Conservation (phyloP, 2,797 vertebrate species). For the Poecilia picta region DNA sequence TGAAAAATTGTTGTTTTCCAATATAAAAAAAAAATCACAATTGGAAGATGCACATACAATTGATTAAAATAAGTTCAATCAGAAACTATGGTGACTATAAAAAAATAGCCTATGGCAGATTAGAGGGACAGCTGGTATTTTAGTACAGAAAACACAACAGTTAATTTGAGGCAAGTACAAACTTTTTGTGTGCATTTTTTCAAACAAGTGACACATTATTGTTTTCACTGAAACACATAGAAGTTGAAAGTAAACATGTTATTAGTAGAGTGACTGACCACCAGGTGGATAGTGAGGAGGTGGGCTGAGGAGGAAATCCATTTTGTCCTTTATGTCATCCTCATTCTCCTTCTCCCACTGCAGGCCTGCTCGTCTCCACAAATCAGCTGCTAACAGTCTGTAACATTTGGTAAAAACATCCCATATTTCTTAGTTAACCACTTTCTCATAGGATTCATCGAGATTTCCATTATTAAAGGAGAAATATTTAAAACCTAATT, state of each 20-base stretch:
- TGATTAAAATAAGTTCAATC: not conserved
- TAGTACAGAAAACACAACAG: not conserved
- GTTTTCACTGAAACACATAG: not conserved
- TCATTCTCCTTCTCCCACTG: slow-evolving; percentile 98
- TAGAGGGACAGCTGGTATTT: not conserved
- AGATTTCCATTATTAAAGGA: not conserved
- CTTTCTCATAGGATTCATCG: slow-evolving; percentile 1
- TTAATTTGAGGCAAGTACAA: no score
- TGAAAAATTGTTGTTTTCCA: not conserved
- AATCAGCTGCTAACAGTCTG: slow-evolving; percentile 83
- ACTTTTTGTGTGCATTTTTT: not conserved
- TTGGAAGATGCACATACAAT: not conserved
- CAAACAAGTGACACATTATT: not conserved
- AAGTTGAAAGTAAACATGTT: not conserved
- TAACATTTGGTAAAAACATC: slow-evolving; percentile 6
- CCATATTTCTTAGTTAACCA: not conserved
- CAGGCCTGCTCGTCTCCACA: slow-evolving; percentile 89
- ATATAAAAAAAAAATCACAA: not conserved
- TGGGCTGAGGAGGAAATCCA: slow-evolving; percentile 85
- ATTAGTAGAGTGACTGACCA: slow-evolving; percentile 77
- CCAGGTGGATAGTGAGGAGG: slow-evolving; percentile 85
- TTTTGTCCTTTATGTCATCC: slow-evolving; percentile 94
- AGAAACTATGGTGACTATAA: not conserved
- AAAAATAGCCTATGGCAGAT: not conserved
- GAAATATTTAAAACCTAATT: not conserved